Base-by-base conservation (phyloP, 2,888 invertebrate genomes). In the Lamellibrachia columna region DNA sequence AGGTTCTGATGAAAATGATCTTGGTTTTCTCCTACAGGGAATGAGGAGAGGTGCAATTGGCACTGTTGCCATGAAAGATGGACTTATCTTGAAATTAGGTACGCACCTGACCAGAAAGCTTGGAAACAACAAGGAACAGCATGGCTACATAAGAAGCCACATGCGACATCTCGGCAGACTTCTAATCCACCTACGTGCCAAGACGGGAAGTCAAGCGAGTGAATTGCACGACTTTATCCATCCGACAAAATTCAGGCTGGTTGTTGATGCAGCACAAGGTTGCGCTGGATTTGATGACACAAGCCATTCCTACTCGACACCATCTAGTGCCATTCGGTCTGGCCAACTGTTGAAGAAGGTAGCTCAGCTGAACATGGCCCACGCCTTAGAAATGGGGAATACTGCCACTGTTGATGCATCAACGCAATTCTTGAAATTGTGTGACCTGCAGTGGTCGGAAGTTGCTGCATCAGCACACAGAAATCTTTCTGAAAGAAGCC, bases 301-400 rank as follows among this genome's bases (percentile, higher is more conserved):
- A 91, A 40, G 28, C 8, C 91, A 91, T 28, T 91, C 91, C 91
- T 91, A 91, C 53, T 52, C 52, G 15, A 53, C 53, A 91, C 91
- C 91, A 91, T 91, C 91, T 22, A 52, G 53, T 52, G 91, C 91
- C 52, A 91, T 91, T 40, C 52, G 15, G 40, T 91, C 91, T 91
- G 91, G 91, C 53, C 91, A 91, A 53, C 40, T 91, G 28, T 7
- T 91, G 91, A 91, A 91, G 15, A 91, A n/a, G n/a, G n/a, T n/a
- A n/a, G n/a, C n/a, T n/a, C n/a, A n/a, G n/a, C 2, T 91, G 11
- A 11, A 40, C n/a, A n/a, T n/a, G n/a, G n/a, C n/a, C n/a, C n/a
- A n/a, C n/a, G n/a, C n/a, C n/a, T n/a, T n/a, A n/a, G n/a, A n/a
- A n/a, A n/a, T n/a, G n/a, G n/a, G n/a, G n/a, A n/a, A n/a, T n/a